Percentiles rank a stretch among this genome's conserved stretches.
These are phyloP conservation scores for Oasisia sp. DNA, from an alignment of 2,888 invertebrate species.

Conservation along the genomic window DNA sequence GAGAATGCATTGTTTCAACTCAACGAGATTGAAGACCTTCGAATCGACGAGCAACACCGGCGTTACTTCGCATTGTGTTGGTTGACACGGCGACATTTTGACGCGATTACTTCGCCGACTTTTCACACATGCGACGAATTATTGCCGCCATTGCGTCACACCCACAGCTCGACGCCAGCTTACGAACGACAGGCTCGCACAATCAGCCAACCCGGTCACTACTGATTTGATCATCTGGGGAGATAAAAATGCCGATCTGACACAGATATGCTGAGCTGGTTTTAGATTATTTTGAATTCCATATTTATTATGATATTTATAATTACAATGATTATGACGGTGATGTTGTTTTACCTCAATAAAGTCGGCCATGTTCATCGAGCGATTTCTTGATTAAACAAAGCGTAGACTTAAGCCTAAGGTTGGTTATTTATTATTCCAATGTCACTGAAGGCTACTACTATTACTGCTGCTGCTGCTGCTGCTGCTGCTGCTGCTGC, in stretches of 20 bases:
- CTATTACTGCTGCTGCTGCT: too few species aligned
- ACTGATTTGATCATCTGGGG: background rate
- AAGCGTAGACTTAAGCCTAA: too few species aligned
- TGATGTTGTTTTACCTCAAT: background rate
- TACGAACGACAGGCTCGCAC: background rate
- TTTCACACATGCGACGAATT: background rate
- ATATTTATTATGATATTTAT: background rate
- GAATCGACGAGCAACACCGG: background rate
- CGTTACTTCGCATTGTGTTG: background rate
- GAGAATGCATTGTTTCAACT: conserved; percentile 3
- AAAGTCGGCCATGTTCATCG: background rate
- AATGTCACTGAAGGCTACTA: background rate
- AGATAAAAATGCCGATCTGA: background rate
- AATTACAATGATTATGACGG: background rate
- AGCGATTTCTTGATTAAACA: background rate
- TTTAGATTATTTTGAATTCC: background rate
- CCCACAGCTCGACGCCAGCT: background rate
- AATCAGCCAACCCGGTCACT: background rate
- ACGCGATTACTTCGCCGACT: background rate
- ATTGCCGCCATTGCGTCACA: background rate
- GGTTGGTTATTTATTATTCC: background rate
- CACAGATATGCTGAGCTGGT: background rate
- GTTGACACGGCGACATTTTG: background rate
- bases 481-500: too few species aligned
- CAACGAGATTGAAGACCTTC: background rate